Evolutionary conservation across 2,113 vertebrate genomes (phyloP).

Genomic region (Ctenomys sociabilis): DNA sequence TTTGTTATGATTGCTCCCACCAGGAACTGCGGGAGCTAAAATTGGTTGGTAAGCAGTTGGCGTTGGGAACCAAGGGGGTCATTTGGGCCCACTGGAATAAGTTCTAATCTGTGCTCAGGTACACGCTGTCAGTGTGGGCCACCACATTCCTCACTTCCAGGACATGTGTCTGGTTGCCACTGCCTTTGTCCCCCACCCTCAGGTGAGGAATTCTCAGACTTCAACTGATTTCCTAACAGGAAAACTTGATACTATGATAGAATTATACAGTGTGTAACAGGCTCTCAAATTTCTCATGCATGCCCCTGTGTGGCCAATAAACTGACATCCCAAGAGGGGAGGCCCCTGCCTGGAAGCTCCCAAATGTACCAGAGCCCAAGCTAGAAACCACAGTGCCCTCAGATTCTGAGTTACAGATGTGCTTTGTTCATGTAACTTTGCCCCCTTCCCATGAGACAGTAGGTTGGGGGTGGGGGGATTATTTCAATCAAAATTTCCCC

Average conservation of each 20-base stretch:
- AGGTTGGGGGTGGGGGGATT: too few relatives aligned
- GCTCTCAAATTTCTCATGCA: fast-evolving
- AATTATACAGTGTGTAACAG: fast-evolving
- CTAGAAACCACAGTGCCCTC: not conserved
- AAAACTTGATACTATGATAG: too few relatives aligned
- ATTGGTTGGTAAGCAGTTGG: constrained; percentile 46
- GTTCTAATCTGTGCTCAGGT: not conserved
- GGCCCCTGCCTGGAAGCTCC: too few relatives aligned
- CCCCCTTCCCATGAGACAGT: not conserved
- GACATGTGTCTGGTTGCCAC: not conserved
- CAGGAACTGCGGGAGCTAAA: not conserved
- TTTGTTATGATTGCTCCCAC: constrained; percentile 50
- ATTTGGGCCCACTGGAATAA: not conserved
- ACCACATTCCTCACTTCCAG: not conserved
- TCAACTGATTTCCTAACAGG: not conserved
- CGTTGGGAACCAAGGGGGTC: not conserved
- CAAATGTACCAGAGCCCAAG: not conserved
- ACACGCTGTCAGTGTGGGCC: fast-evolving
- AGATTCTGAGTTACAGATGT: fast-evolving
- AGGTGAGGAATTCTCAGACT: not conserved
- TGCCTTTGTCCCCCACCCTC: not conserved
- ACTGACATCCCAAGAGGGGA: not conserved
- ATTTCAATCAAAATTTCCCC: not conserved
- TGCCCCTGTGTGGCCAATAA: not conserved
- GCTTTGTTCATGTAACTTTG: not conserved